phyloP scores from a whole-genome alignment of 2,113 vertebrate species.

The Pseudopodoces humilis region DNA sequence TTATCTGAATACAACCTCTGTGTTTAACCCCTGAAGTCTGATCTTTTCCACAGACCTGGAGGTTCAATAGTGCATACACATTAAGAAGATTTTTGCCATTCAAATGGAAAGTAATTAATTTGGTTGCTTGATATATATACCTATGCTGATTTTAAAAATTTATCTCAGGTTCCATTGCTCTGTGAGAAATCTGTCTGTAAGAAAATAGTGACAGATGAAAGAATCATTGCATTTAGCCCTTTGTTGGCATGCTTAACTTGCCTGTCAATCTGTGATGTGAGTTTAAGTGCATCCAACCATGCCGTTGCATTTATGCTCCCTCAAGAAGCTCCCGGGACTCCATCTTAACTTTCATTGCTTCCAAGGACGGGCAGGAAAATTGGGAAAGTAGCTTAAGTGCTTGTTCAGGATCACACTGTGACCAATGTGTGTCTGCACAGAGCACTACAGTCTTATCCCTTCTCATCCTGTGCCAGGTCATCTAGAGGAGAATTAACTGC shows the following conservation, averaged over 20 bases:
- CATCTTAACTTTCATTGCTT: not conserved
- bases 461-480: no score
- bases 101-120: not conserved
- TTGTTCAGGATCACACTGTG: rapidly evolving
- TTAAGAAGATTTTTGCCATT: not conserved
- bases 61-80: not conserved
- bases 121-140: not conserved
- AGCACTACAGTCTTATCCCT: not conserved
- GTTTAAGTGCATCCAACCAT: not conserved
- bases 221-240: not conserved
- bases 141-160: not conserved
- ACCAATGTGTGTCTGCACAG: rapidly evolving
- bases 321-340: not conserved
- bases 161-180: not conserved
- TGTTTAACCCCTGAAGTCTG: not conserved
- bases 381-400: not conserved
- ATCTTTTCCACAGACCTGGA: not conserved
- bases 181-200: not conserved
- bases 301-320: not conserved
- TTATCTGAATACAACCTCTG: not conserved
- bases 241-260: not conserved
- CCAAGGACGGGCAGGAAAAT: not conserved
- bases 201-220: not conserved
- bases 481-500: not conserved
- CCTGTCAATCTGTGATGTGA: not conserved